Evolutionary conservation across 1,140 invertebrate species (phyloP).

Genomic region (Sycobia sp.): DNA sequence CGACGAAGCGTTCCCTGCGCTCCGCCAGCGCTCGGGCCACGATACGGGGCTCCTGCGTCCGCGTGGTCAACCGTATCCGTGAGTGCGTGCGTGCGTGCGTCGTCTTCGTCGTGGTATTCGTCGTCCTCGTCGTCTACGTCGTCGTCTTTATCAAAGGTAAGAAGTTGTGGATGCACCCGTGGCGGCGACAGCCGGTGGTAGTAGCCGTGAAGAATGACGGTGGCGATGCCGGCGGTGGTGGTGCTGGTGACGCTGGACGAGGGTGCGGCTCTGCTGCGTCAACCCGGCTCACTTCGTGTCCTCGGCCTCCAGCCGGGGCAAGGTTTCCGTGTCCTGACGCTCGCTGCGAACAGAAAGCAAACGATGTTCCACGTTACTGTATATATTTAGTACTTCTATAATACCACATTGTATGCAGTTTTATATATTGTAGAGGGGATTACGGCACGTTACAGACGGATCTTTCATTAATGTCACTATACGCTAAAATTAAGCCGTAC

Average conservation of each 20-base stretch:
- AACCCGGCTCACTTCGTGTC: slow-evolving; percentile 53
- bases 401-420: too few relatives aligned
- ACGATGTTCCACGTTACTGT: too few relatives aligned
- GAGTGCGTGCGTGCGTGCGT: too few relatives aligned
- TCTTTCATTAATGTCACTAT: not conserved
- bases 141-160: slow-evolving; percentile 23
- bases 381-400: too few relatives aligned
- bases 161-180: not conserved
- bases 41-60: too few relatives aligned
- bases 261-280: slow-evolving; percentile 50
- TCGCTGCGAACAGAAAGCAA: slow-evolving; percentile 50
- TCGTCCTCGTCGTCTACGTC: slow-evolving; percentile 25
- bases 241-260: slow-evolving; percentile 24
- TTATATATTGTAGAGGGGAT: too few relatives aligned
- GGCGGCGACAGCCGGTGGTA: not conserved
- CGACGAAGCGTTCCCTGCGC: too few relatives aligned
- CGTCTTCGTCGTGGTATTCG: too few relatives aligned
- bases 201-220: not conserved
- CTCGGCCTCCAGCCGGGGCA: slow-evolving; percentile 53
- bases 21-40: too few relatives aligned
- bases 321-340: slow-evolving; percentile 55
- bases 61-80: too few relatives aligned
- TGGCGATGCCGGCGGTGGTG: slow-evolving; percentile 5
- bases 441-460: too few relatives aligned
- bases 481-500: not conserved